Evolutionary conservation across 1,140 invertebrate species (phyloP).

Genomic region (Heterodera carotae): DNA sequence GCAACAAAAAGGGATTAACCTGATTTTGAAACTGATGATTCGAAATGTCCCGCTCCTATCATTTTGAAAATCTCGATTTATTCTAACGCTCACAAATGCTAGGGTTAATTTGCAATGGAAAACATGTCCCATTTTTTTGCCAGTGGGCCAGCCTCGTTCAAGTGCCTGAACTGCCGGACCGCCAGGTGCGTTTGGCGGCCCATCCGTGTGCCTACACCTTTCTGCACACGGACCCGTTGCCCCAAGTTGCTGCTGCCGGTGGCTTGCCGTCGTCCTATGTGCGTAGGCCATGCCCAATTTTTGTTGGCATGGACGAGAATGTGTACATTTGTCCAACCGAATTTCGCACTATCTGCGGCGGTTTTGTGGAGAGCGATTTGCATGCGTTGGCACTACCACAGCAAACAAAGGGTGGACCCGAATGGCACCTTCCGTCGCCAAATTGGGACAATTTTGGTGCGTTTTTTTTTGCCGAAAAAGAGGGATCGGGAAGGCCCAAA

Average conservation of each 20-base stretch:
- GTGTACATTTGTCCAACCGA: slow-evolving; percentile 52
- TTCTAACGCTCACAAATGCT: too few species aligned
- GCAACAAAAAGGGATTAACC: too few species aligned
- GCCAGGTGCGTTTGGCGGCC: slow-evolving; percentile 52
- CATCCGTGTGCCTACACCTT: slow-evolving; percentile 63
- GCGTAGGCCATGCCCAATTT: slow-evolving; percentile 48
- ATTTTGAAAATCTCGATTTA: too few species aligned
- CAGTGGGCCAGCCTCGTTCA: slow-evolving; percentile 57
- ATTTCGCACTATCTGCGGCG: slow-evolving; percentile 56
- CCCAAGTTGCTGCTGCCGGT: slow-evolving; percentile 30
- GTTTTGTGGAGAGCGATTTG: slow-evolving; percentile 57
- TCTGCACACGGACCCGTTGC: slow-evolving; percentile 52
- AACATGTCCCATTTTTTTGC: not conserved
- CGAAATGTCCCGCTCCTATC: too few species aligned
- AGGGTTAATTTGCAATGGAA: not conserved
- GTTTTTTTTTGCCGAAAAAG: too few species aligned
- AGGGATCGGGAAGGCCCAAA: too few species aligned
- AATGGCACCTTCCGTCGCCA: slow-evolving; percentile 58
- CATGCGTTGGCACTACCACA: slow-evolving; percentile 41
- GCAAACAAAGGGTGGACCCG: slow-evolving; percentile 38
- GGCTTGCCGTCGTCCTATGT: slow-evolving; percentile 38
- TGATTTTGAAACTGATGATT: too few species aligned
- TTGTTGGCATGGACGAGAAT: slow-evolving; percentile 53
- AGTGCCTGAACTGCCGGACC: slow-evolving; percentile 49
- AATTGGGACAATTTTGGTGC: slow-evolving; percentile 87